Conservation (phyloP, 2,113 vertebrate genomes). For the Hyperopisus bebe region DNA sequence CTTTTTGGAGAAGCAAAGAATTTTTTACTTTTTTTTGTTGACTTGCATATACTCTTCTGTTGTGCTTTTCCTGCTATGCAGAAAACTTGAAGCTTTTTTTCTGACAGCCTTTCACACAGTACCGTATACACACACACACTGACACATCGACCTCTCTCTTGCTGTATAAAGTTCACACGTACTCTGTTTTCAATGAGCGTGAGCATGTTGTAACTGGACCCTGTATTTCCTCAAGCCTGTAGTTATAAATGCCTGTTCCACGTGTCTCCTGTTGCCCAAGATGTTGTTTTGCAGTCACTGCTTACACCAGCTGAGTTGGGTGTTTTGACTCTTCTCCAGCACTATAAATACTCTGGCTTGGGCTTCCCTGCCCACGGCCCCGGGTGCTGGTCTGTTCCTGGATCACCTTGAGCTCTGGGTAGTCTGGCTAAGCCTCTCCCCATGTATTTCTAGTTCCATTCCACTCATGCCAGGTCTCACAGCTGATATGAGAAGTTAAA, state of each 20-base stretch:
- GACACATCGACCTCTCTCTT: not conserved
- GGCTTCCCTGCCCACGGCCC: not conserved
- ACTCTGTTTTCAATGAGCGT: not conserved
- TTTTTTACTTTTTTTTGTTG: not conserved
- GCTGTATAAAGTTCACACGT: not conserved
- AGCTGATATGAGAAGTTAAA: not conserved
- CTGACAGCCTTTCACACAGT: not conserved
- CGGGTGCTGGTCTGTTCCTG: not conserved
- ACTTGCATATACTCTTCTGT: not conserved
- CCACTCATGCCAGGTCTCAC: not conserved
- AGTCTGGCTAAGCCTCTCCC: not conserved
- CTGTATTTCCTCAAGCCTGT: not conserved
- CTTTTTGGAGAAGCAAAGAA: not conserved
- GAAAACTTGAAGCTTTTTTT: not conserved
- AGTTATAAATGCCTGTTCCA: not conserved
- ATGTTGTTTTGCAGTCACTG: not conserved
- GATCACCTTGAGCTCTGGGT: not conserved
- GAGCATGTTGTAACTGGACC: not conserved
- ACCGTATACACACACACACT: not conserved
- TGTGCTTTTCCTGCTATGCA: not conserved
- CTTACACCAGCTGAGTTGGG: not conserved
- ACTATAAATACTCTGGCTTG: not conserved
- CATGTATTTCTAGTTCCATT: not conserved
- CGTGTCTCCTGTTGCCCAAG: not conserved
- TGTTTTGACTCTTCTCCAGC: not conserved